A percentile compares a stretch with the other conserved stretches of the same genome.
These are phyloP conservation scores for Drosophila suzukii DNA, from an alignment of 1,140 invertebrate species.

Conservation along the genomic window DNA sequence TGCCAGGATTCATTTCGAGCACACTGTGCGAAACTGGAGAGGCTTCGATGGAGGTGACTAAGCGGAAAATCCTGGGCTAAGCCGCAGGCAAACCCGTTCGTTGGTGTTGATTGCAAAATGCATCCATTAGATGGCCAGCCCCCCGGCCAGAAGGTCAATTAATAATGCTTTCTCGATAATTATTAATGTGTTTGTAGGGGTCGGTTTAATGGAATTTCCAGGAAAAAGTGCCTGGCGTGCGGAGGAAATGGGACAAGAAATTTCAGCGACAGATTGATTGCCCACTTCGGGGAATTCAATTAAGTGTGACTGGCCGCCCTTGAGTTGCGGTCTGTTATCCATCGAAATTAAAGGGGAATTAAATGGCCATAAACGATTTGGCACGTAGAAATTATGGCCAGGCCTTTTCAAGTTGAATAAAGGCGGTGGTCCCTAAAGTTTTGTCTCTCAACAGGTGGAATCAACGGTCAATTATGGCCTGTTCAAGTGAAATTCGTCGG, in stretches of 20 bases:
- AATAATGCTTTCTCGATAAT: slow-evolving; percentile 23
- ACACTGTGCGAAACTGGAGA: background rate
- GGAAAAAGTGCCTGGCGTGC: slow-evolving; percentile 24
- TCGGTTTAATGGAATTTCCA: slow-evolving; percentile 38
- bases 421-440: background rate
- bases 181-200: slow-evolving; percentile 21
- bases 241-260: slow-evolving; percentile 36
- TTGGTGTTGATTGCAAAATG: slow-evolving; percentile 23
- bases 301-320: slow-evolving; percentile 14
- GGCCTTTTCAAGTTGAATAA: background rate
- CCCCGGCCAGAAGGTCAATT: slow-evolving; percentile 13
- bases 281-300: slow-evolving; percentile 25
- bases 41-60: background rate
- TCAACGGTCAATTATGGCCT: background rate
- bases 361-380: slow-evolving; percentile 15
- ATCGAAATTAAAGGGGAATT: slow-evolving; percentile 27
- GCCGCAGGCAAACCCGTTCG: background rate
- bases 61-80: slow-evolving; percentile 1
- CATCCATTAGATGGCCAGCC: slow-evolving; percentile 9
- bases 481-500: background rate
- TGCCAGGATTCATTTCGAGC: too few relatives aligned
- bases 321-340: background rate
- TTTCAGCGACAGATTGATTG: slow-evolving; percentile 46
- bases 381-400: slow-evolving; percentile 18
- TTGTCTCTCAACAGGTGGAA: slow-evolving; percentile 16